Percentiles rank a stretch among this genome's conserved stretches.
Evolutionary conservation across 2,113 vertebrate genomes (phyloP).

Genomic region (Montifringilla adamsi): DNA sequence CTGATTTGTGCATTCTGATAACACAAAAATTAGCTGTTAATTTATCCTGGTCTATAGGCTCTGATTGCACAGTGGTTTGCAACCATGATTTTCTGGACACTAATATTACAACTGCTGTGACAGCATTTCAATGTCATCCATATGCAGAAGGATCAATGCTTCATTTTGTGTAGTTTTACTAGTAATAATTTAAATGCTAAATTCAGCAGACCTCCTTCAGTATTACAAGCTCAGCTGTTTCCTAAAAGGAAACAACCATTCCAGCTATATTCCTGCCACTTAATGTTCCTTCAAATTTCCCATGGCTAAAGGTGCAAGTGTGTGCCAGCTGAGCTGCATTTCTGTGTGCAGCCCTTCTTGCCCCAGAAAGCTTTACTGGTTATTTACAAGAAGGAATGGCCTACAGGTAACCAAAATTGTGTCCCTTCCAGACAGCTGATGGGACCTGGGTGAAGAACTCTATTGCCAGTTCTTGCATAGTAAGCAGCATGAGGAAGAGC

Average conservation of each 20-base stretch:
- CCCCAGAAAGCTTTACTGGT: not conserved
- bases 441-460: not conserved
- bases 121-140: not conserved
- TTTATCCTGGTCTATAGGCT: not conserved
- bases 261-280: not conserved
- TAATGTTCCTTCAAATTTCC: not conserved
- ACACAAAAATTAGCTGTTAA: not conserved
- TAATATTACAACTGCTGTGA: not conserved
- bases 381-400: not conserved
- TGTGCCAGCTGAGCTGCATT: not conserved
- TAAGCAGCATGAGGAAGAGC: not conserved
- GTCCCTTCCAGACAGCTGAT: not conserved
- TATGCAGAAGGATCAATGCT: not conserved
- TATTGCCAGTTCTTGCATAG: not conserved
- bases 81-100: not conserved
- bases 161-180: not conserved
- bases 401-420: rapidly evolving
- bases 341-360: not conserved
- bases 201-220: not conserved
- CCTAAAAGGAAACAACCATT: not conserved
- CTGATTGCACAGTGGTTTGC: not conserved
- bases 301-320: not conserved
- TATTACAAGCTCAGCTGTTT: not conserved
- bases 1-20: not conserved
- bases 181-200: not conserved